phyloP scores from a whole-genome alignment of 2,888 invertebrate genomes.

The Neria commutata region DNA sequence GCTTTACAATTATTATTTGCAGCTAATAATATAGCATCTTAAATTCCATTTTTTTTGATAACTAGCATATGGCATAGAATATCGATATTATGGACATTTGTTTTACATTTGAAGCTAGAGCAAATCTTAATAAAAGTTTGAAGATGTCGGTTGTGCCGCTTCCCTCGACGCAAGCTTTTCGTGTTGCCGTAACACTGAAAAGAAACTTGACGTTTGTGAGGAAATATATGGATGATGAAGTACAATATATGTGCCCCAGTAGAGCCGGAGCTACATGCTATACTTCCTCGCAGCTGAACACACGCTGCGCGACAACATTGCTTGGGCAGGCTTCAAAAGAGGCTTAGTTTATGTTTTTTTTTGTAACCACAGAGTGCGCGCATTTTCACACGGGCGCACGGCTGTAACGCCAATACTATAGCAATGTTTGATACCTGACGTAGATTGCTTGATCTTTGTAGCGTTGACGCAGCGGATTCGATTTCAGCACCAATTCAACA shows the following conservation, averaged over 20 bases:
- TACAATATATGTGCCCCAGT: no score
- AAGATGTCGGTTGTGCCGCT: neutral
- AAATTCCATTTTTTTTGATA: neutral
- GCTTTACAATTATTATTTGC: neutral
- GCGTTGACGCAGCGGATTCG: constrained; percentile 71
- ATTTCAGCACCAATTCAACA: constrained; percentile 73
- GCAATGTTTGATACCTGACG: constrained; percentile 74
- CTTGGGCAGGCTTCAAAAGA: neutral
- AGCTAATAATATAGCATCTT: neutral
- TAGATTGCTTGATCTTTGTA: constrained; percentile 78
- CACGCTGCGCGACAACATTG: neutral
- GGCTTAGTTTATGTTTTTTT: neutral
- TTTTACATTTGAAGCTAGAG: neutral
- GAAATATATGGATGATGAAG: neutral
- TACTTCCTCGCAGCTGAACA: neutral
- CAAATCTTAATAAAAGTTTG: neutral
- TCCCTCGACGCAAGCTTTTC: no score
- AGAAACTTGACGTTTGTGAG: neutral
- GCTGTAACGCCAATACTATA: constrained; percentile 12
- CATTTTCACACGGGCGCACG: constrained; percentile 16
- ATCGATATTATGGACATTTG: neutral
- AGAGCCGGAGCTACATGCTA: no score
- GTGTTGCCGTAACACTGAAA: neutral
- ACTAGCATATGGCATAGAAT: neutral
- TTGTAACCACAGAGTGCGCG: neutral